Evolutionary conservation across 2,888 invertebrate species (phyloP), one percentile per base, ranked within the genome.

Genomic region (Pristionchus maxplancki): DNA sequence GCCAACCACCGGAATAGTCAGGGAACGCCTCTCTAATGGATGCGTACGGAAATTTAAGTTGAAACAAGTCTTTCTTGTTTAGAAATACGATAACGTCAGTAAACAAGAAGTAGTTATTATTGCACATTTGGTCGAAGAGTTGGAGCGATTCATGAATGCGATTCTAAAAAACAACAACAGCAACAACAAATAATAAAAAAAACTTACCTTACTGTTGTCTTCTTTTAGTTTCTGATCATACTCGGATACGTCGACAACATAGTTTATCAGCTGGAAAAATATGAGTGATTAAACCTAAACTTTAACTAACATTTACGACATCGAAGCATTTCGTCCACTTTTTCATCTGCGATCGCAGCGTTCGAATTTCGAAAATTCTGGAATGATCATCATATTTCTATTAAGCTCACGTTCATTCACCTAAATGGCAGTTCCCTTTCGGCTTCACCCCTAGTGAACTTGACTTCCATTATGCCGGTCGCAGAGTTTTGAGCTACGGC

Each of bases 171-270:
- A 34, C 1, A 64, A 11, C 17, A 11, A 15, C 5, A 5, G 44
- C 8, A 13, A 6, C 37, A 37, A 8, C 20, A 28, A 78, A 24
- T 28, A 31, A 78, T 28, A 78, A 17, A 28, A 34, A 24, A n/a
- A 20, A 78, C 50, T 82, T 2, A 99, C 99, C 96, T 99, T 99
- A 95, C 98, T 98, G 96, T 99, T 99, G 95, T 99, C 99, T 96
- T 99, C 99, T 96, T 99, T 98, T 95, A 99, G 96, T 93, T 99
- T 99, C 96, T 99, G 99, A 96, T 99, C 99, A 96, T 99, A 99
- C 96, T 99, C 99, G 92, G 98, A 98, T 98, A 99, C 98, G 94
- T 99, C 99, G 94, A 99, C 99, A 96, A 99, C 99, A 96, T 99
- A 99, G 95, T 91, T 92, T 37, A 93, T 74, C 15, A 99, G 98